Evolutionary conservation across 2,113 vertebrate species (phyloP).

Genomic region (Poeciliopsis occidentalis): DNA sequence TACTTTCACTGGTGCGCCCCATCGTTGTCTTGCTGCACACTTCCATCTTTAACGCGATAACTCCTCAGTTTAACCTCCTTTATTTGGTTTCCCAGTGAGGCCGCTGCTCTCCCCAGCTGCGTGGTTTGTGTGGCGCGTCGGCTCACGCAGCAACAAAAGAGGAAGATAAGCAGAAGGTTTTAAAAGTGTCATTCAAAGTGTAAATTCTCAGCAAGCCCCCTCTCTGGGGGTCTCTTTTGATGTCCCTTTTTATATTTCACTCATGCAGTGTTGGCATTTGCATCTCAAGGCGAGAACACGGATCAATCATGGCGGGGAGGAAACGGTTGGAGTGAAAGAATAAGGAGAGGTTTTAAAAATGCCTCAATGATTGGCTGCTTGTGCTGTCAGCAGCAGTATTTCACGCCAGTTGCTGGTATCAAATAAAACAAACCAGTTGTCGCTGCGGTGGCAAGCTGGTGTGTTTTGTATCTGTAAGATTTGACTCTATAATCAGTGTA

Average conservation of each 20-base stretch:
- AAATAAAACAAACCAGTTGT: constrained; percentile 9
- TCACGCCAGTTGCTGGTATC: constrained; percentile 19
- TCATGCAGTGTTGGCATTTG: constrained; percentile 52
- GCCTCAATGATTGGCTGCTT: constrained; percentile 53
- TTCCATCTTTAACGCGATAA: constrained; percentile 13
- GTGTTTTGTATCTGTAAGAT: background rate
- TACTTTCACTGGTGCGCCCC: background rate
- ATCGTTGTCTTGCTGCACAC: background rate
- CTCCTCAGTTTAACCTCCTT: constrained; percentile 17
- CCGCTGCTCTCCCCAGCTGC: background rate
- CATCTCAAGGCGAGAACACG: constrained; percentile 42
- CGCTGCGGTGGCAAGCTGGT: background rate
- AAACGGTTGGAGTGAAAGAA: constrained; percentile 31
- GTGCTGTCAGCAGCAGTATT: constrained; percentile 32
- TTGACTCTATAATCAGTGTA: constrained; percentile 7
- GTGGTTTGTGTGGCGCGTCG: background rate
- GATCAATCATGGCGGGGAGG: constrained; percentile 49
- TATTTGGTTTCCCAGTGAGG: constrained; percentile 7
- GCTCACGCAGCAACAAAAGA: constrained; percentile 9
- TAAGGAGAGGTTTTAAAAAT: constrained; percentile 54
- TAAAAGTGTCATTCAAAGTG: constrained; percentile 29
- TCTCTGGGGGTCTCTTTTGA: constrained; percentile 21
- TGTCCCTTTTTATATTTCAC: constrained; percentile 48
- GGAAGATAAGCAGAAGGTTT: constrained; percentile 20
- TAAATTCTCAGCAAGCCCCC: background rate